phyloP scores from a whole-genome alignment of 2,888 invertebrate genomes.

The Caenorhabditis sinica region DNA sequence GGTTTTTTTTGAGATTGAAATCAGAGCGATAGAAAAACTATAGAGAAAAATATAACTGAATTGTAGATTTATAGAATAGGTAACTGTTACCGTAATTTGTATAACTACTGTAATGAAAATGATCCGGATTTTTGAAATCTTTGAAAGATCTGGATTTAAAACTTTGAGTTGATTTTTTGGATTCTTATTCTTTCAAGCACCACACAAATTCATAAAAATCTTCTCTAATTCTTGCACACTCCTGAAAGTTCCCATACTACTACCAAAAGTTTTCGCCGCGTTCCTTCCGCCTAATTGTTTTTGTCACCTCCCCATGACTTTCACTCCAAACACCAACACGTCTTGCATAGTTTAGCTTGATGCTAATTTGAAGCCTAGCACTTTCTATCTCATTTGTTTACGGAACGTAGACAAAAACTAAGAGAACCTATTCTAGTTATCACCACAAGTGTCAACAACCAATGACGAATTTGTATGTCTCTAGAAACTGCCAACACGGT shows the following conservation, averaged over 20 bases:
- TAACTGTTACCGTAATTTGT: no score
- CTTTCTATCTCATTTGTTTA: constrained; percentile 4
- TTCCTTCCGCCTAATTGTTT: constrained; percentile 50
- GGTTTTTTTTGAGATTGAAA: neutral
- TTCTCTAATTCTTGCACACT: neutral
- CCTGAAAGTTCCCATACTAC: neutral
- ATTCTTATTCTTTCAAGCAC: no score
- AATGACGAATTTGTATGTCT: no score
- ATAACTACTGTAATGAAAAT: no score
- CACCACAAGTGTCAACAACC: neutral
- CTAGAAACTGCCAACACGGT: no score
- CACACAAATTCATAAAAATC: no score
- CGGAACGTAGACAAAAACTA: constrained; percentile 7
- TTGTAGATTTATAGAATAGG: no score
- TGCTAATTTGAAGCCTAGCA: constrained; percentile 45
- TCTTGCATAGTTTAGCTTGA: constrained; percentile 51
- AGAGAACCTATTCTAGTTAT: constrained; percentile 5
- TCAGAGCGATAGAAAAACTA: neutral
- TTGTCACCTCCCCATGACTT: constrained; percentile 43
- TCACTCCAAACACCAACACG: constrained; percentile 19
- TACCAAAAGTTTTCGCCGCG: neutral
- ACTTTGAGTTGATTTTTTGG: no score
- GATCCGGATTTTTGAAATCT: no score
- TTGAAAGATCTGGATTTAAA: no score
- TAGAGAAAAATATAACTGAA: no score